A percentile compares a stretch with the other conserved stretches of the same genome.
Conservation (phyloP, 2,888 invertebrate genomes). For the Nomada fucata region DNA sequence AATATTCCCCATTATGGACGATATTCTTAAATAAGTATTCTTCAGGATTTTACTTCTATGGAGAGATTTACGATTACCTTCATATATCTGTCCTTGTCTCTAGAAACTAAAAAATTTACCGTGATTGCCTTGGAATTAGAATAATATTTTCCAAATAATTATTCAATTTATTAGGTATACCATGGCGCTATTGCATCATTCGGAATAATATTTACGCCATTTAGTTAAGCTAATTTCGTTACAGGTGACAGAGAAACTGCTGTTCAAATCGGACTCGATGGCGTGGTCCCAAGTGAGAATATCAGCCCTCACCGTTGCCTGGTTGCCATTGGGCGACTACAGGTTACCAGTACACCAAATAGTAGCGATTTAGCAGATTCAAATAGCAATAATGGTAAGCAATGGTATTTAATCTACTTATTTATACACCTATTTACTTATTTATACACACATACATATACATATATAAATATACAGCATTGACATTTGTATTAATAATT, state of each 20-base stretch:
- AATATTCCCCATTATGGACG: neutral
- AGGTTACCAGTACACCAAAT: conserved; percentile 98
- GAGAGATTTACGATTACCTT: too few relatives aligned
- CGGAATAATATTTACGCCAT: too few relatives aligned
- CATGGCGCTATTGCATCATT: too few relatives aligned
- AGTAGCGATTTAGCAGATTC: conserved; percentile 94
- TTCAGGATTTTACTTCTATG: neutral
- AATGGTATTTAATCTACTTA: too few relatives aligned
- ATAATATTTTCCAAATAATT: too few relatives aligned
- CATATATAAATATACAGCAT: too few relatives aligned
- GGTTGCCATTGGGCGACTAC: conserved; percentile 98
- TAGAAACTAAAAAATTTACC: too few relatives aligned
- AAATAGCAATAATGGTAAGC: conserved; percentile 88
- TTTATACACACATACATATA: too few relatives aligned
- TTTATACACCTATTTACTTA: too few relatives aligned
- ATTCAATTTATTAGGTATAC: too few relatives aligned
- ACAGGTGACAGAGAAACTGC: conserved; percentile 84
- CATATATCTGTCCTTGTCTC: neutral
- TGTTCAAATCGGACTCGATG: conserved; percentile 88
- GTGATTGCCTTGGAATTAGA: too few relatives aligned
- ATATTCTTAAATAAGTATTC: too few relatives aligned
- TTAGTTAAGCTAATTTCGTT: conserved; percentile 80
- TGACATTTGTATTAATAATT: neutral
- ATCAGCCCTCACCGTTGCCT: conserved; percentile 96
- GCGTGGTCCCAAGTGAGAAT: conserved; percentile 89